phyloP scores from a whole-genome alignment of 2,888 invertebrate genomes.

The Bugula neritina region DNA sequence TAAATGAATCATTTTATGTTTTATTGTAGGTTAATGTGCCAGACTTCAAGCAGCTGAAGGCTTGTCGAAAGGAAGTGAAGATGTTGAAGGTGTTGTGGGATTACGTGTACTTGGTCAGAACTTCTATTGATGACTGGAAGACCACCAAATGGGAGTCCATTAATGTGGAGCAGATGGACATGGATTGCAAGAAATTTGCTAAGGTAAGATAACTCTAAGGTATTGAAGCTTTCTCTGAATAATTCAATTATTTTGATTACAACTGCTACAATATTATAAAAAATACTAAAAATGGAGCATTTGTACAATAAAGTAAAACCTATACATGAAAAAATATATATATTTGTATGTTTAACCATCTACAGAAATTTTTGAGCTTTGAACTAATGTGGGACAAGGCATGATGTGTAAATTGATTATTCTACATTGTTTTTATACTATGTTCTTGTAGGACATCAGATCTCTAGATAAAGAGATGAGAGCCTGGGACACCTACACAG shows the following conservation, averaged over 20 bases:
- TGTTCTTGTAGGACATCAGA: conserved; percentile 39
- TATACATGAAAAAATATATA: no score
- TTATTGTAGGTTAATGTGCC: conserved; percentile 82
- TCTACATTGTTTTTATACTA: no score
- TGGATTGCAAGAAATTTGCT: conserved; percentile 94
- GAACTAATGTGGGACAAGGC: no score
- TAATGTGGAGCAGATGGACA: conserved; percentile 96
- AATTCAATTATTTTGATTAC: no score
- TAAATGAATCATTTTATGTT: no score
- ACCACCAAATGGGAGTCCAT: conserved; percentile 93
- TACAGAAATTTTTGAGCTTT: no score
- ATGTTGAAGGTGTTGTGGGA: conserved; percentile 84
- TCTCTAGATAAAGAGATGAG: conserved; percentile 91
- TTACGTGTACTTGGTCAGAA: conserved; percentile 80
- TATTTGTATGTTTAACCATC: no score
- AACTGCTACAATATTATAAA: no score
- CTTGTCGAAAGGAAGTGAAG: conserved; percentile 81
- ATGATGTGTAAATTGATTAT: no score
- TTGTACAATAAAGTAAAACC: no score
- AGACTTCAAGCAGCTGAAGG: conserved; percentile 84
- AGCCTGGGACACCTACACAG: conserved; percentile 82
- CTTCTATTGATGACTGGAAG: conserved; percentile 92
- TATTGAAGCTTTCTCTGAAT: no score
- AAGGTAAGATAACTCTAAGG: conserved; percentile 59
- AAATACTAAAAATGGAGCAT: no score